These are phyloP conservation scores for Eilema griseolum DNA, from an alignment of 2,888 invertebrate species.

Conservation along the genomic window DNA sequence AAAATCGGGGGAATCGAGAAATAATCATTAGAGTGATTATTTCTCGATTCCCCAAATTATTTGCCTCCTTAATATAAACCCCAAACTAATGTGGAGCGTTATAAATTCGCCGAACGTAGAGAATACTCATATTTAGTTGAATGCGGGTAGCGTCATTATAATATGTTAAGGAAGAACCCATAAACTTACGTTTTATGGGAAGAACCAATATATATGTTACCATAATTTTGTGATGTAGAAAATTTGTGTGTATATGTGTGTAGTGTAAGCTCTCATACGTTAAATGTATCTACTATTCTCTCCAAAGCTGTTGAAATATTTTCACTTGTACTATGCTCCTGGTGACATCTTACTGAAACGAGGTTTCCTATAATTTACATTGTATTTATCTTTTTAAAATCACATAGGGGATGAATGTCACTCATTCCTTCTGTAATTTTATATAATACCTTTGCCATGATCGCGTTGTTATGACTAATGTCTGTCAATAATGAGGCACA, in stretches of 20 bases:
- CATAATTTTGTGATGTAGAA: slow-evolving; percentile 16
- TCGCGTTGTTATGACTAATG: too few species aligned
- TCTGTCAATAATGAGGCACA: too few species aligned
- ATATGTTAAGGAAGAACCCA: slow-evolving; percentile 9
- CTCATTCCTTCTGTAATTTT: not conserved
- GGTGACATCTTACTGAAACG: not conserved
- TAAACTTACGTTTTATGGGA: too few species aligned
- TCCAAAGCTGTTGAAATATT: not conserved
- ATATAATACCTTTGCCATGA: too few species aligned
- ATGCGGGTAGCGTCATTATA: not conserved
- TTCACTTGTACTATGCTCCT: not conserved
- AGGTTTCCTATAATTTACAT: too few species aligned
- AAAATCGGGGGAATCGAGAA: too few species aligned
- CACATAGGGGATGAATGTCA: too few species aligned
- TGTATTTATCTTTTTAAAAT: too few species aligned
- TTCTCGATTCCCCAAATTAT: too few species aligned
- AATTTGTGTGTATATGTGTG: slow-evolving; percentile 29
- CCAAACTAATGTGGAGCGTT: not conserved
- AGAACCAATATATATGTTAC: slow-evolving; percentile 24
- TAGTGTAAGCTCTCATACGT: slow-evolving; percentile 30
- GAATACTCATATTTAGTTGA: not conserved
- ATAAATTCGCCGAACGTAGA: not conserved
- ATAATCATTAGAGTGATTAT: too few species aligned
- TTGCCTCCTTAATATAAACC: fast-evolving
- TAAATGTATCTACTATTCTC: slow-evolving; percentile 14